Evolutionary conservation across 2,888 invertebrate genomes (phyloP).

Genomic region (Nebria salina): DNA sequence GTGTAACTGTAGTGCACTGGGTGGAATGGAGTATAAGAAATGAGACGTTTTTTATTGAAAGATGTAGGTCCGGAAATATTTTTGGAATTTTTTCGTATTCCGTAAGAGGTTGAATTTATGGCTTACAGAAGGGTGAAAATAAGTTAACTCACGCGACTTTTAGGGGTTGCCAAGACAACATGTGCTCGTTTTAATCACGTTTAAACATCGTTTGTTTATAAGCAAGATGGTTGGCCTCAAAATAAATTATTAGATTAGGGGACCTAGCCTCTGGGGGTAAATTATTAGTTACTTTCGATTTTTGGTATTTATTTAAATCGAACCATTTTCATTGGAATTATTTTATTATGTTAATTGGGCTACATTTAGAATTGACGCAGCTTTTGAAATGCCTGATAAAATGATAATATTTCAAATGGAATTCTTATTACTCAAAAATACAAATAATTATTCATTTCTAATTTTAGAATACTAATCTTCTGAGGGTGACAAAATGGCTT

Average conservation of each 20-base stretch:
- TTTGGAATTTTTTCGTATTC: conserved; percentile 14
- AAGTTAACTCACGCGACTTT: background rate
- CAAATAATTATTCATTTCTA: no score
- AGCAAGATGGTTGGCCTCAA: conserved; percentile 18
- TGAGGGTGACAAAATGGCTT: no score
- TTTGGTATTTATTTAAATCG: conserved; percentile 1
- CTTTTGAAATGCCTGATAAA: background rate
- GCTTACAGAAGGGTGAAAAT: conserved; percentile 19
- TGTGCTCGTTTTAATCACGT: conserved; percentile 7
- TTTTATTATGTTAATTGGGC: background rate
- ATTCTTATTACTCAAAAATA: background rate
- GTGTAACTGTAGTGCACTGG: background rate
- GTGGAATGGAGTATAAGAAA: background rate
- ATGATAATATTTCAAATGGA: background rate
- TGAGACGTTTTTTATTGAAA: background rate
- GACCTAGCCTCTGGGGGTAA: background rate
- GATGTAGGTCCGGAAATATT: conserved; percentile 16
- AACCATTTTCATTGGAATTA: background rate
- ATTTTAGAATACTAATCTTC: no score
- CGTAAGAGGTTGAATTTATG: conserved; percentile 21
- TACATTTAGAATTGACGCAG: background rate
- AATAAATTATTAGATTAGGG: background rate
- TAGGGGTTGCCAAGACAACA: conserved; percentile 20
- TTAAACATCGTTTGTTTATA: conserved; percentile 15
- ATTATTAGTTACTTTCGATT: background rate